phyloP scores from a whole-genome alignment of 2,113 vertebrate species.

The Aphelocoma coerulescens region DNA sequence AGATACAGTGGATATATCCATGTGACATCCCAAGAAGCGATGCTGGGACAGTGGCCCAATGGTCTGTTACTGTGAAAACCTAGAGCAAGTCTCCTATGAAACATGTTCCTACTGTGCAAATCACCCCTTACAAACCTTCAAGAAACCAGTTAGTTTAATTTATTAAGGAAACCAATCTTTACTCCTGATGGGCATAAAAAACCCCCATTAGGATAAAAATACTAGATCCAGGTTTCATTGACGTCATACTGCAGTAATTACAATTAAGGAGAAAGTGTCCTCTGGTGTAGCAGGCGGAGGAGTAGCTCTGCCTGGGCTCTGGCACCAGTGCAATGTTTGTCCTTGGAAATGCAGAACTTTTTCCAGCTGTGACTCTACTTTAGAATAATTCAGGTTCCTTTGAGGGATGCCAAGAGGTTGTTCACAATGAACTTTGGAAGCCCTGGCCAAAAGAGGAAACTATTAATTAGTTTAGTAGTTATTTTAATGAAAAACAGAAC shows the following conservation, averaged over 20 bases:
- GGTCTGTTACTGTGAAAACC: not conserved
- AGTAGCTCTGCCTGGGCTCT: not conserved
- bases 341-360: not conserved
- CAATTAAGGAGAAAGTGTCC: not conserved
- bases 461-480: not conserved
- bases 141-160: not conserved
- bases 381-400: not conserved
- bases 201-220: not conserved
- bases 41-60: not conserved
- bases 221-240: not conserved
- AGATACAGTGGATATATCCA: not conserved
- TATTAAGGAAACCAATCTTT: not conserved
- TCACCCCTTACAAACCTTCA: not conserved
- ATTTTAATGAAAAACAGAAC: not conserved
- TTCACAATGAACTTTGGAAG: not conserved
- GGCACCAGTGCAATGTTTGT: not conserved
- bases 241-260: not conserved
- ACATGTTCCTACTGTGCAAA: fast-evolving
- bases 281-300: not conserved
- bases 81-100: not conserved
- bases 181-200: not conserved
- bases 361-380: not conserved
- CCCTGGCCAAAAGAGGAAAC: not conserved
- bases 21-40: not conserved
- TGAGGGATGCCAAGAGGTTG: not conserved